These are phyloP conservation scores for Cinclus cinclus DNA, from an alignment of 2,113 vertebrate species.

Conservation along the genomic window DNA sequence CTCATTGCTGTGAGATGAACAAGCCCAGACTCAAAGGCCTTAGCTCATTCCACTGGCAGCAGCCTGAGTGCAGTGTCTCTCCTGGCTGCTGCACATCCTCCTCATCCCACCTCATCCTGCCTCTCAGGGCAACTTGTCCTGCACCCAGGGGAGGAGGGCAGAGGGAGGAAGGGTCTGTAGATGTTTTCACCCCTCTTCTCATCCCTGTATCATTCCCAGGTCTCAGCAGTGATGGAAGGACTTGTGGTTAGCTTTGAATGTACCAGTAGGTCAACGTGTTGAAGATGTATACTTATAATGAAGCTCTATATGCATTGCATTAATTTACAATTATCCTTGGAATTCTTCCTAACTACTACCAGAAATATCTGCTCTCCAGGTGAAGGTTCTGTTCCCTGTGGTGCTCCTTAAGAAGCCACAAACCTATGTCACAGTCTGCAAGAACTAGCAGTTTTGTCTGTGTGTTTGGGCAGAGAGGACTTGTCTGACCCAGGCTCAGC, in stretches of 20 bases:
- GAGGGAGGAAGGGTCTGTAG: background rate
- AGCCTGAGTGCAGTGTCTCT: background rate
- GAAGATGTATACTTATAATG: background rate
- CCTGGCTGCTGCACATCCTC: background rate
- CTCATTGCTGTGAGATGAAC: background rate
- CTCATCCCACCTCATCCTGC: background rate
- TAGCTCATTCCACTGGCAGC: background rate
- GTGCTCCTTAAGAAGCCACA: background rate
- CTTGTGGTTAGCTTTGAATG: background rate
- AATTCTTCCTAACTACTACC: background rate
- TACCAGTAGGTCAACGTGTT: background rate
- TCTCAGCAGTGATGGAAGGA: background rate
- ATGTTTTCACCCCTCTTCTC: fast-evolving
- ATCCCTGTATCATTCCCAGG: background rate
- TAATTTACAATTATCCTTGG: background rate
- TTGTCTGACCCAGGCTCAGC: background rate
- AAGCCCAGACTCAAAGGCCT: background rate
- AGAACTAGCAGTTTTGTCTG: background rate
- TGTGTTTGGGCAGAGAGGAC: background rate
- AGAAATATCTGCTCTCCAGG: background rate
- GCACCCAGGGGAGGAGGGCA: background rate
- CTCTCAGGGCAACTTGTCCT: background rate
- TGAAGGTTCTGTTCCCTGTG: background rate
- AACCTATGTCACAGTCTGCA: background rate
- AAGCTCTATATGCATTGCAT: background rate